These are phyloP conservation scores for Melieria crassipennis DNA, from an alignment of 2,888 invertebrate genomes.

Conservation along the genomic window DNA sequence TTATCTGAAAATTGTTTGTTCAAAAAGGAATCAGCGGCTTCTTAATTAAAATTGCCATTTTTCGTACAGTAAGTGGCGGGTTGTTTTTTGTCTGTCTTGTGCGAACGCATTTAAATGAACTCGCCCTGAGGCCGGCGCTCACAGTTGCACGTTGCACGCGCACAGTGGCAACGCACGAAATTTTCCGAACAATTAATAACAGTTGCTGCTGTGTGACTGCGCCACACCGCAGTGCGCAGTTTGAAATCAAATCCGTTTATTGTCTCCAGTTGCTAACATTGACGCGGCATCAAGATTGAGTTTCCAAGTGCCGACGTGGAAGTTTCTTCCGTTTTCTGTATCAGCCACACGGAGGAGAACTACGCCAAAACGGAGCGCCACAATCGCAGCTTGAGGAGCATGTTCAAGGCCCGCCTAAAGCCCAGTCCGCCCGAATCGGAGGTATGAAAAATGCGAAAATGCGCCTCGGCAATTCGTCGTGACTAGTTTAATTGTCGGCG, in stretches of 20 bases:
- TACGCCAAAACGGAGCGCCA: slow-evolving; percentile 14
- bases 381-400: slow-evolving; percentile 50
- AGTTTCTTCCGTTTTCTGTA: slow-evolving; percentile 26
- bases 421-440: slow-evolving; percentile 57
- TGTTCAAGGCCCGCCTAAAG: slow-evolving; percentile 62
- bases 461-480: too few species aligned
- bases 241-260: too few species aligned
- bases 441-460: slow-evolving; percentile 47
- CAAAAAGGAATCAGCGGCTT: background rate
- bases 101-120: slow-evolving; percentile 50
- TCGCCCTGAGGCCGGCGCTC: slow-evolving; percentile 38
- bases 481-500: too few species aligned
- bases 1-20: background rate
- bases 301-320: background rate
- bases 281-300: slow-evolving; percentile 17
- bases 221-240: too few species aligned
- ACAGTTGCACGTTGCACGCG: slow-evolving; percentile 7
- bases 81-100: slow-evolving; percentile 25
- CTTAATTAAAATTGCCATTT: slow-evolving; percentile 17
- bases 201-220: too few species aligned
- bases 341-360: slow-evolving; percentile 17
- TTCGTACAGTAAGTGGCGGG: background rate
- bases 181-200: too few species aligned
- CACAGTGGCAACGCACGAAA: too few species aligned
- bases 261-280: too few species aligned